A percentile compares a stretch with the other conserved stretches of the same genome.
Evolutionary conservation across 1,140 invertebrate genomes (phyloP).

Genomic region (Cyclina sinensis): DNA sequence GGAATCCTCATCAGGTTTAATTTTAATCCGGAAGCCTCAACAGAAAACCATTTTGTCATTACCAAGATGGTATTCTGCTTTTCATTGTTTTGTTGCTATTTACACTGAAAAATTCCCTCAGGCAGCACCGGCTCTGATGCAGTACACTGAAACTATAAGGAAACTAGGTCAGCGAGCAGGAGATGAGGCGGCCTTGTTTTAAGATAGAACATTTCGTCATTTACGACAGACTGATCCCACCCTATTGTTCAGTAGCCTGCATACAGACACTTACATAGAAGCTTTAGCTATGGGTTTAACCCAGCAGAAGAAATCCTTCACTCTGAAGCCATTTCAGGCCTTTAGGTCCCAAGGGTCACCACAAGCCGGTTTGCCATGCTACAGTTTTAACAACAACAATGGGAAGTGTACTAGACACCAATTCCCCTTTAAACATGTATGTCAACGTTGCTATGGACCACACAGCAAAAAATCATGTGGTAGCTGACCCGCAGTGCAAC

Average conservation of each 20-base stretch:
- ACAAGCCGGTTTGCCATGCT: background rate
- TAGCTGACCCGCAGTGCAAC: background rate
- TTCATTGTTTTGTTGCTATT: slow-evolving; percentile 40
- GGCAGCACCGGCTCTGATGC: background rate
- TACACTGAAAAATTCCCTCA: background rate
- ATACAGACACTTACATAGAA: background rate
- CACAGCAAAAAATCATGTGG: background rate
- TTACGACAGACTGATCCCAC: background rate
- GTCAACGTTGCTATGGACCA: slow-evolving; percentile 31
- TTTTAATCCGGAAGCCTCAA: background rate
- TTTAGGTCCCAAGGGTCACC: background rate
- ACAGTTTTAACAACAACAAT: slow-evolving; percentile 16
- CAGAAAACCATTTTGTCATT: background rate
- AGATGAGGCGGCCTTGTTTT: slow-evolving; percentile 45
- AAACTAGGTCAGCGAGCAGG: background rate
- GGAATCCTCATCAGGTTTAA: background rate
- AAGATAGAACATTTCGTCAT: slow-evolving; percentile 10
- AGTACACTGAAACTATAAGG: background rate
- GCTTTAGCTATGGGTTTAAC: background rate
- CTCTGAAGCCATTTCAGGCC: background rate
- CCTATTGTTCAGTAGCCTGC: background rate
- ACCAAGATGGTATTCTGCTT: background rate
- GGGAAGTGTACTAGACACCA: background rate
- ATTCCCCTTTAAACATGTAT: slow-evolving; percentile 11
- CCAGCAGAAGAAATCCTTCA: slow-evolving; percentile 15